Conservation (phyloP, 2,113 vertebrate genomes). For the Vidua macroura region DNA sequence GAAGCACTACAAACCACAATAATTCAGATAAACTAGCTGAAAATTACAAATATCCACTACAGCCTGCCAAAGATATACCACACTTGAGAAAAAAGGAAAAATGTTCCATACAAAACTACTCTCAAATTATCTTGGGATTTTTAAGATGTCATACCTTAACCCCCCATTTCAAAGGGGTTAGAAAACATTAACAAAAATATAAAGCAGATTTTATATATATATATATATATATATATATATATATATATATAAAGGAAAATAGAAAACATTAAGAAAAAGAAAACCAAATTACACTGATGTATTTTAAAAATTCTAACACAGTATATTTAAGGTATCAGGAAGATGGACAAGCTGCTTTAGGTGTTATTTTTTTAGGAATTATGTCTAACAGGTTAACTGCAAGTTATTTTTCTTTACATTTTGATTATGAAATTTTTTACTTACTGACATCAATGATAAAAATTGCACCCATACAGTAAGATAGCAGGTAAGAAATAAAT, state of each 20-base stretch:
- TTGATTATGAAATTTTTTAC: background rate
- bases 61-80: background rate
- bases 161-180: background rate
- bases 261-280: background rate
- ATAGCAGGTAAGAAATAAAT: background rate
- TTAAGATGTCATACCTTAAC: background rate
- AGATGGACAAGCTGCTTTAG: background rate
- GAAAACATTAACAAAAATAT: background rate
- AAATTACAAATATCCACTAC: background rate
- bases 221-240: background rate
- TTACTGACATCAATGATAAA: background rate
- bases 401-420: background rate
- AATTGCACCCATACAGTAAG: background rate
- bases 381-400: background rate
- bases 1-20: background rate
- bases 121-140: background rate
- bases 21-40: background rate
- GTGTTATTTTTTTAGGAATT: background rate
- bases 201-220: background rate
- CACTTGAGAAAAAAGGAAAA: background rate
- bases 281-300: background rate
- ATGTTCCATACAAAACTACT: background rate
- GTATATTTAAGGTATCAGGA: background rate
- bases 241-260: background rate
- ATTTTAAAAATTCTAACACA: background rate